phyloP scores from a whole-genome alignment of 2,888 invertebrate genomes.

The Alloplasta piceator region DNA sequence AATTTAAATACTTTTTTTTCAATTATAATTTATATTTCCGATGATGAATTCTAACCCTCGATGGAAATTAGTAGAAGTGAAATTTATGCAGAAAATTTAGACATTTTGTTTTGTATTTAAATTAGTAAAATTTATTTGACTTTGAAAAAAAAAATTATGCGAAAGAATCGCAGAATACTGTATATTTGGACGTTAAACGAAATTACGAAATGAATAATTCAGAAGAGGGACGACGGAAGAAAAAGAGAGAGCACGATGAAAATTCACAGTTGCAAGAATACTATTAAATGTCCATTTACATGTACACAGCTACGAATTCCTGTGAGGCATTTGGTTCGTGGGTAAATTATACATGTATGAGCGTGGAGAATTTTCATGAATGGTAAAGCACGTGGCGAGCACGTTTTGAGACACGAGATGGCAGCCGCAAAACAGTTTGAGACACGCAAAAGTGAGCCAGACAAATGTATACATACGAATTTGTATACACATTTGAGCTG shows the following conservation, averaged over 20 bases:
- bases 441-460: slow-evolving; percentile 34
- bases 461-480: slow-evolving; percentile 7
- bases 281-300: not conserved
- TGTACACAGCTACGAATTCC: slow-evolving; percentile 19
- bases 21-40: too few species aligned
- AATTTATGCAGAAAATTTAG: too few species aligned
- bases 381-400: slow-evolving; percentile 69
- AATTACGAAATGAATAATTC: slow-evolving; percentile 11
- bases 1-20: too few species aligned
- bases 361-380: slow-evolving; percentile 69
- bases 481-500: too few species aligned
- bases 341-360: slow-evolving; percentile 17
- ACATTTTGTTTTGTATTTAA: too few species aligned
- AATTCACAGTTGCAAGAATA: not conserved
- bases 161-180: too few species aligned
- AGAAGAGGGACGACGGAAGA: slow-evolving; percentile 41
- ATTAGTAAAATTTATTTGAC: too few species aligned
- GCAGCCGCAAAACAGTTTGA: slow-evolving; percentile 28
- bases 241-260: slow-evolving; percentile 54
- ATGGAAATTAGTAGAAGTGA: too few species aligned
- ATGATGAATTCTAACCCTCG: too few species aligned
- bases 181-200: not conserved
- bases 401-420: slow-evolving; percentile 56
- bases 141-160: too few species aligned
- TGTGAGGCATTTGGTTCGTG: slow-evolving; percentile 13